Evolutionary conservation across 2,888 invertebrate species (phyloP).

Genomic region (Drosophila merina): DNA sequence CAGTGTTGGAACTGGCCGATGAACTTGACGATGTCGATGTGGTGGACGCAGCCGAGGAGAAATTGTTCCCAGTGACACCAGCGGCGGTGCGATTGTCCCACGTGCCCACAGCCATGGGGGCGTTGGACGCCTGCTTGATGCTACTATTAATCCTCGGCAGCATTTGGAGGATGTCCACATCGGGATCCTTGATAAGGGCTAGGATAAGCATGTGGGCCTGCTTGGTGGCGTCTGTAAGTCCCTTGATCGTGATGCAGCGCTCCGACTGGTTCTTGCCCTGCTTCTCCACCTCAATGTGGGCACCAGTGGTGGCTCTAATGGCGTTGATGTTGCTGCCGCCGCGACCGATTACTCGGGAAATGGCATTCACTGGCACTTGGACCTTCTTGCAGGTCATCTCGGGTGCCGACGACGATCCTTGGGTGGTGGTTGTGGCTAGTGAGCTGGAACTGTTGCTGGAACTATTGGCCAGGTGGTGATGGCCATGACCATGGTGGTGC

Average conservation of each 20-base stretch:
- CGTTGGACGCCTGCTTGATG: slow-evolving; percentile 71
- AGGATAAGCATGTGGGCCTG: slow-evolving; percentile 96
- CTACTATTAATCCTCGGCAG: slow-evolving; percentile 87
- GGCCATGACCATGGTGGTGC: slow-evolving; percentile 77
- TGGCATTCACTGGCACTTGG: slow-evolving; percentile 96
- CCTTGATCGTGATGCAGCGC: slow-evolving; percentile 97
- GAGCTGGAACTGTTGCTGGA: slow-evolving; percentile 57
- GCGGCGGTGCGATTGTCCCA: slow-evolving; percentile 83
- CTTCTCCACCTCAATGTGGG: slow-evolving; percentile 99
- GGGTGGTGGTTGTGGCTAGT: slow-evolving; percentile 43
- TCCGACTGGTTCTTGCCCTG: slow-evolving; percentile 97
- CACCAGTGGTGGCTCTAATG: slow-evolving; percentile 97
- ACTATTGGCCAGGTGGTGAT: slow-evolving; percentile 59
- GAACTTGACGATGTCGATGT: slow-evolving; percentile 73
- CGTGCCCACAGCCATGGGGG: slow-evolving; percentile 77
- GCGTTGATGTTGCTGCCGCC: slow-evolving; percentile 99
- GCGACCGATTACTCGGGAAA: slow-evolving; percentile 98
- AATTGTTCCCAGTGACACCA: slow-evolving; percentile 49
- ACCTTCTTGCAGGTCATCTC: slow-evolving; percentile 92
- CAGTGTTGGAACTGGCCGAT: slow-evolving; percentile 62
- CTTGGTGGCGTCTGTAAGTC: slow-evolving; percentile 95
- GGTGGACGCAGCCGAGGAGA: slow-evolving; percentile 72
- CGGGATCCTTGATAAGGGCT: slow-evolving; percentile 97
- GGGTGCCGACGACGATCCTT: slow-evolving; percentile 51
- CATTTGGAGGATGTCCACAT: slow-evolving; percentile 94